phyloP scores from a whole-genome alignment of 2,113 vertebrate species.

The Natator depressus region DNA sequence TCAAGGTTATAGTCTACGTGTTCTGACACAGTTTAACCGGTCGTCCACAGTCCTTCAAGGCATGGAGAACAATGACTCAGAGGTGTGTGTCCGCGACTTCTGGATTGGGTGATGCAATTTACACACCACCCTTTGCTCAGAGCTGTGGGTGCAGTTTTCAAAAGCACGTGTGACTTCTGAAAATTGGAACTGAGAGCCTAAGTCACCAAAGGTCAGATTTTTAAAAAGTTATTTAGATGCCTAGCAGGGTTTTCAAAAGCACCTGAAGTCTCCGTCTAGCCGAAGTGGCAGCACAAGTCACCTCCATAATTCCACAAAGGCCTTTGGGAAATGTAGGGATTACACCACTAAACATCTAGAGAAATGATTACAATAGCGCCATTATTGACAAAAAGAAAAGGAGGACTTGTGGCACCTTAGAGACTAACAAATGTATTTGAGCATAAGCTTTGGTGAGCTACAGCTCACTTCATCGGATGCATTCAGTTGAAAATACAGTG shows the following conservation, averaged over 20 bases:
- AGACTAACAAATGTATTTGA: too few relatives aligned
- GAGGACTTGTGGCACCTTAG: too few relatives aligned
- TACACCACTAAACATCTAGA: neutral
- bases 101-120: neutral
- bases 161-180: neutral
- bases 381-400: neutral
- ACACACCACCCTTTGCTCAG: neutral
- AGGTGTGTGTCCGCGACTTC: neutral
- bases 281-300: neutral
- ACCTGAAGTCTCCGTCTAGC: neutral
- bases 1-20: neutral
- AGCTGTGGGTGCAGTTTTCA: neutral
- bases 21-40: neutral
- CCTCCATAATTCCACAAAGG: neutral
- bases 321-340: neutral
- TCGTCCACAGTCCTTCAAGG: neutral
- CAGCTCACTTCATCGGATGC: too few relatives aligned
- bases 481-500: too few relatives aligned
- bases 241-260: neutral
- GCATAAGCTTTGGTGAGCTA: too few relatives aligned
- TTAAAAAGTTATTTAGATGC: neutral
- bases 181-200: neutral
- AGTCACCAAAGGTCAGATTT: neutral
- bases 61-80: neutral
- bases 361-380: fast-evolving